phyloP scores from a whole-genome alignment of 2,797 vertebrate species.

The Arvicola amphibius region DNA sequence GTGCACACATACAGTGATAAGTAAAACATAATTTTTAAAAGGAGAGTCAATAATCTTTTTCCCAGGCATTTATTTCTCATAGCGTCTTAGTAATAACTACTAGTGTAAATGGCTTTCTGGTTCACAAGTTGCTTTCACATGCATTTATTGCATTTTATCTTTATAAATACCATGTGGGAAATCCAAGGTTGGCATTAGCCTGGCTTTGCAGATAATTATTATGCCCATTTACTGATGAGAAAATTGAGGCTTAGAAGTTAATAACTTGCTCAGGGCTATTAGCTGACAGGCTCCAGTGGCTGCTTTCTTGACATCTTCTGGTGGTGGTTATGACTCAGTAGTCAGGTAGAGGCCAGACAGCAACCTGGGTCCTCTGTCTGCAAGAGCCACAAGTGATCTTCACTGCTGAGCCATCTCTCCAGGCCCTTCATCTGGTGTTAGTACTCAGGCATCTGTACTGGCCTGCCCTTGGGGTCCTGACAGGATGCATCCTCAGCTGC shows the following conservation, averaged over 20 bases:
- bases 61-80: neutral
- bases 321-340: neutral
- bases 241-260: conserved; percentile 54
- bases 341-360: neutral
- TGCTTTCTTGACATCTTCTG: neutral
- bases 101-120: neutral
- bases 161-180: conserved; percentile 41
- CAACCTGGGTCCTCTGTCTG: neutral
- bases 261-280: conserved; percentile 12
- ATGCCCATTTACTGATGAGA: conserved; percentile 69
- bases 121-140: conserved; percentile 2
- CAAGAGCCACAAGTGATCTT: neutral
- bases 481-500: too few relatives aligned
- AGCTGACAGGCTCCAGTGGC: neutral
- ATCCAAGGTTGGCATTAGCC: conserved; percentile 30
- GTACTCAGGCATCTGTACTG: too few relatives aligned
- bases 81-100: neutral
- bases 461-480: too few relatives aligned
- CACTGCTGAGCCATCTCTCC: neutral
- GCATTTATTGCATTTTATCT: conserved; percentile 62
- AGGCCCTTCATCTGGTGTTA: neutral
- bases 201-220: conserved; percentile 63
- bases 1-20: neutral
- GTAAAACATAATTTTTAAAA: neutral
- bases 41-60: neutral